phyloP scores from a whole-genome alignment of 2,797 vertebrate genomes.

The Gallirallus australis region DNA sequence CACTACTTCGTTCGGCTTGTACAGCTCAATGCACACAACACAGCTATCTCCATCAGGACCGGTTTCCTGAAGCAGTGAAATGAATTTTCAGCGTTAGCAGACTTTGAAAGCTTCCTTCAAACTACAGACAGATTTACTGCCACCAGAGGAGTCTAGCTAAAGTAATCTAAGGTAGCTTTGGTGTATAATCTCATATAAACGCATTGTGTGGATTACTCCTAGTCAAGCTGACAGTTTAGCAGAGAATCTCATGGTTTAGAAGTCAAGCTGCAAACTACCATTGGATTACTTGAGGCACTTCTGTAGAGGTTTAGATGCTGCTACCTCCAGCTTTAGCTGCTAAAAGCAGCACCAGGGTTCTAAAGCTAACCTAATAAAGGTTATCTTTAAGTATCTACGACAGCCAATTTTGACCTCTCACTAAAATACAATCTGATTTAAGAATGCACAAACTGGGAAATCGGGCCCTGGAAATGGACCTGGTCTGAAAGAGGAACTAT shows the following conservation, averaged over 20 bases:
- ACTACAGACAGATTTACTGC: background rate
- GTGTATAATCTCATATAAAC: background rate
- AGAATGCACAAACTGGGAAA: background rate
- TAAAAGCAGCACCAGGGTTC: background rate
- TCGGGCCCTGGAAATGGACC: background rate
- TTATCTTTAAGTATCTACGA: background rate
- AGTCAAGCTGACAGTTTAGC: background rate
- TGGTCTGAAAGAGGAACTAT: background rate
- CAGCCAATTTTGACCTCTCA: background rate
- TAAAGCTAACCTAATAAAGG: background rate
- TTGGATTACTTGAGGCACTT: background rate
- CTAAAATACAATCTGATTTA: background rate
- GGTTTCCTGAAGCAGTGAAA: conserved; percentile 78
- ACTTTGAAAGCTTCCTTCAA: background rate
- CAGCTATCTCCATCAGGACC: conserved; percentile 86
- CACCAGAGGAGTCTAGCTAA: background rate
- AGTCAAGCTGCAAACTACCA: background rate
- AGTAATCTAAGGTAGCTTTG: background rate
- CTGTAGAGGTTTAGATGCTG: background rate
- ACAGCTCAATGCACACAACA: conserved; percentile 92
- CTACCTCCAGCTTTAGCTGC: background rate
- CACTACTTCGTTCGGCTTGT: conserved; percentile 88
- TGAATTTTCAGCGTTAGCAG: background rate
- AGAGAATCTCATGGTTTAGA: background rate
- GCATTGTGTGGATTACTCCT: background rate